Base-by-base conservation (phyloP, 2,797 vertebrate species). In the Poliocrania exsul region DNA sequence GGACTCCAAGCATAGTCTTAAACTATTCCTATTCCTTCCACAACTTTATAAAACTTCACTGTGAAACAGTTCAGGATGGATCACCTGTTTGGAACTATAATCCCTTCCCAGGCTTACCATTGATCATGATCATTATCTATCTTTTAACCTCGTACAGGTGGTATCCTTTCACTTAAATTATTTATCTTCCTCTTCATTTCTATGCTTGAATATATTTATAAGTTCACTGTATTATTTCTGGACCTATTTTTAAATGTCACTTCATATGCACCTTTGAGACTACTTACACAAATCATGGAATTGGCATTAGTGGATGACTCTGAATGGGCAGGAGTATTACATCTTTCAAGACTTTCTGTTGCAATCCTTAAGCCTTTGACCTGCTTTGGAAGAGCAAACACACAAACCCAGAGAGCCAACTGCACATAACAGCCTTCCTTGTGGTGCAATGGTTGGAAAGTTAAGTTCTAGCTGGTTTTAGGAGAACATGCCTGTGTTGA, bases 161-260 rank as follows among this genome's bases (percentile, higher is more conserved):
- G 53, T 74, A 81, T 93, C 65, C 57, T 90, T 90, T 40, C 49
- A 51, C 67, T 90, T 92, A 60, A 94, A 90, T 90, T 67, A 82
- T 92, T 77, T 54, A 47, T 88, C 20, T 58, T 89, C 47, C 74
- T 80, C 74, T 70, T 90, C 72, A 67, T 95, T 94, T 95, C 88
- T 92, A 60, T 53, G 40, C 72, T 80, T 91, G 90, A 92, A 95
- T 95, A 88, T 92, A 95, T 95, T 96, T 90, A 93, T 94, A 96
- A 93, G 82, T 74, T 92, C 90, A n/a, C 69, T 25, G 46, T 78
- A 83, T 95, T 92, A 93, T 86, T 95, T 93, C 93, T 83, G 80
- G 80, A 25, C 65, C 86, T 93, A 71, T 94, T 88, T 92, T 91
- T 90, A 93, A 86, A 67, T 91, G 88, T 91, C 92, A 74, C 14